phyloP scores from a whole-genome alignment of 2,888 invertebrate species.

The Physocephala rufipes region DNA sequence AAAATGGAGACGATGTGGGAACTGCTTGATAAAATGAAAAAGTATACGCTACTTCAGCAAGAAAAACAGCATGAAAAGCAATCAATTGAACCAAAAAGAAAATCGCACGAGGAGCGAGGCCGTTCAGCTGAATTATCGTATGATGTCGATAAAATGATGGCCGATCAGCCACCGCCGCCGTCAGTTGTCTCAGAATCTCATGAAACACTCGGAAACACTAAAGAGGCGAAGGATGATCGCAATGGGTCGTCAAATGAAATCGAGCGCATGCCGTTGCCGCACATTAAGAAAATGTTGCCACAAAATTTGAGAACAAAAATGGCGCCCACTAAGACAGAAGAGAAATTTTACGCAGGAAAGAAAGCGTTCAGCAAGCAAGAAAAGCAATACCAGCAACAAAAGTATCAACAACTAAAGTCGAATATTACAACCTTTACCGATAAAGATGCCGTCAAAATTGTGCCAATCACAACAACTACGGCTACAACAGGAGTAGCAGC shows the following conservation, averaged over 20 bases:
- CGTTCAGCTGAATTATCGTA: slow-evolving; percentile 24
- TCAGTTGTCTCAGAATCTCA: slow-evolving; percentile 17
- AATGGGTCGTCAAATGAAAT: slow-evolving; percentile 61
- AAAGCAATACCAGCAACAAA: slow-evolving; percentile 39
- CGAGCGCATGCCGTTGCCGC: slow-evolving; percentile 59
- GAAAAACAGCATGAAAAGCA: slow-evolving; percentile 40
- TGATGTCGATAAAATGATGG: slow-evolving; percentile 64
- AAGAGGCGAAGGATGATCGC: slow-evolving; percentile 44
- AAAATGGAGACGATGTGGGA: slow-evolving; percentile 49
- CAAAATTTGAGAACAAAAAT: slow-evolving; percentile 58
- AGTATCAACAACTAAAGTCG: slow-evolving; percentile 20
- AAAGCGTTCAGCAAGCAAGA: slow-evolving; percentile 12
- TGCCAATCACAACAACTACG: slow-evolving; percentile 35
- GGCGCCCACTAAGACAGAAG: slow-evolving; percentile 43
- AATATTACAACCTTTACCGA: neutral
- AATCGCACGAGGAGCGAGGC: slow-evolving; percentile 4
- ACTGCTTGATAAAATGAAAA: slow-evolving; percentile 35
- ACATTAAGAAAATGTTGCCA: slow-evolving; percentile 60
- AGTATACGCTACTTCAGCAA: slow-evolving; percentile 31
- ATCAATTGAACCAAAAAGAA: slow-evolving; percentile 31
- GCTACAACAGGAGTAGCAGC: slow-evolving; percentile 37
- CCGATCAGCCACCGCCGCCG: slow-evolving; percentile 57
- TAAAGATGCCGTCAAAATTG: neutral
- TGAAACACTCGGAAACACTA: slow-evolving; percentile 39
- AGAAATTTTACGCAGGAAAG: slow-evolving; percentile 26